Evolutionary conservation across 2,888 invertebrate species (phyloP), one percentile per base, ranked within the genome.

Genomic region (Proisotoma minuta): DNA sequence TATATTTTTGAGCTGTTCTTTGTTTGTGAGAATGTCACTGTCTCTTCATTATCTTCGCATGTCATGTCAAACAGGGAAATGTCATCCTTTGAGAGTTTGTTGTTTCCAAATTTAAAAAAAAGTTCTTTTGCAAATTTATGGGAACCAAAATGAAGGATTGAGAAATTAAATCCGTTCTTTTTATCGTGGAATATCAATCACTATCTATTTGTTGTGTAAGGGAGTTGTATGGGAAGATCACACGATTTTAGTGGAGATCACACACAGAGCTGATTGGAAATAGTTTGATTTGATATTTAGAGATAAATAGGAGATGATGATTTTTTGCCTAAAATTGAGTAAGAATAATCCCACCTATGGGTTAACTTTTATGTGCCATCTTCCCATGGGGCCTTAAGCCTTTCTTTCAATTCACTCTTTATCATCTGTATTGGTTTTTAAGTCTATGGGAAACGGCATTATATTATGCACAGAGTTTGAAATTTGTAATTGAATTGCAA

Each of bases 81-180:
- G 10, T 43, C 15, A 43, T 43, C 43, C 43, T 43, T 12, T 43
- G 43, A 4, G 20, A 43, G 4, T n/a, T 43, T 5, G 18, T 43
- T 20, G 43, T 43, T 43, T 43, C 43, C 43, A 43, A 4, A 4
- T 43, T n/a, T 43, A 18, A 5, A 43, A n/a, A n/a, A n/a, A 15
- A 18, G 40, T 56, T 39, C 56, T 56, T 47, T 56, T 56, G 56
- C 40, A 56, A 56, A 56, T 56, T 56, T 43, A 43, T 56, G 43
- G n/a, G 10, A 8, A 18, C 10, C 5, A 47, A 5, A n/a, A 47
- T 18, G 18, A 52, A 52, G 23, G 20, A 23, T 52, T 24, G 52
- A n/a, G n/a, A 49, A 49, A 22, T 49, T 49, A 20, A n/a, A 43
- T 43, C 43, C 43, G 18, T 43, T 43, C 43, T 18, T 43, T 43